phyloP scores from a whole-genome alignment of 2,888 invertebrate genomes.

The Polydrusus cervinus region DNA sequence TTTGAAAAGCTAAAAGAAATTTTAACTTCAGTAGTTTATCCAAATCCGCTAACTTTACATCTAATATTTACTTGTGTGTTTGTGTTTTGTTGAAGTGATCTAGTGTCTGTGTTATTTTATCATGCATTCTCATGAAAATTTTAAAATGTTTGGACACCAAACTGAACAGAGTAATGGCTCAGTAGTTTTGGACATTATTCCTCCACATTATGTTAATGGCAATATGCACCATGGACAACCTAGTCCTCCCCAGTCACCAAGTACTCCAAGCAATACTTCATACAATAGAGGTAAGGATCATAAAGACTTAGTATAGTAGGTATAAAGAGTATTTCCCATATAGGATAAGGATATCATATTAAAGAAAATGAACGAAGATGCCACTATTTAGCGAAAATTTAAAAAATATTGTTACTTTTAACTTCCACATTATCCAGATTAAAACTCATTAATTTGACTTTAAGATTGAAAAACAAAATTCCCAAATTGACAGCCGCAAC shows the following conservation, averaged over 20 bases:
- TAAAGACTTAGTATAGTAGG: slow-evolving; percentile 3
- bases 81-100: slow-evolving; percentile 29
- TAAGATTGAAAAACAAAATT: too few species aligned
- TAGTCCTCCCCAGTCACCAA: slow-evolving; percentile 74
- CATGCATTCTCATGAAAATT: slow-evolving; percentile 58
- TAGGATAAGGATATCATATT: too few species aligned
- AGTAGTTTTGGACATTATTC: slow-evolving; percentile 76
- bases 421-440: too few species aligned
- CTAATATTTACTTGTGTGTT: background rate
- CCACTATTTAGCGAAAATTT: too few species aligned
- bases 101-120: slow-evolving; percentile 15
- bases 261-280: slow-evolving; percentile 62
- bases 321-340: too few species aligned
- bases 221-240: slow-evolving; percentile 65
- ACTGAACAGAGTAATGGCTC: slow-evolving; percentile 68
- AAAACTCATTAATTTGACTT: too few species aligned
- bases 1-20: background rate
- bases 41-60: background rate
- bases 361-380: too few species aligned
- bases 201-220: slow-evolving; percentile 71
- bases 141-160: slow-evolving; percentile 58
- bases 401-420: too few species aligned
- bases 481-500: too few species aligned
- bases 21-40: background rate
- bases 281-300: slow-evolving; percentile 66